Base-by-base conservation (phyloP, 2,113 vertebrate species). In the Rhineura floridana region DNA sequence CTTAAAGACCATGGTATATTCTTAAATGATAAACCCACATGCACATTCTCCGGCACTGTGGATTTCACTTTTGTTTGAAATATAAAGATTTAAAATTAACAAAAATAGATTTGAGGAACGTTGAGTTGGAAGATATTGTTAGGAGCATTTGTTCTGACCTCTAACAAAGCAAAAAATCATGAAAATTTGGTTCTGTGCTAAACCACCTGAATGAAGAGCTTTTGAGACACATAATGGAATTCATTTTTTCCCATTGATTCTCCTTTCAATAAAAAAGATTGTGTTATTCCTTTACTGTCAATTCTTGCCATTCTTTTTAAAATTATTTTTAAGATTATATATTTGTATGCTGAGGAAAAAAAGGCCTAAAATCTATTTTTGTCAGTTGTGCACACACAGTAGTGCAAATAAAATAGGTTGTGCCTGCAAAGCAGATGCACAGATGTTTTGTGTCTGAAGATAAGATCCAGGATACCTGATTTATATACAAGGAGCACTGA, bases 331-430 rank as follows among this genome's bases (percentile, higher is more conserved):
- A 83, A 48, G 11, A 46, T 83, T 48, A 83, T 15, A n/a, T 65
- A 1, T 87, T n/a, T 42, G 0, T 12, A 73, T 5, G 23, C 23
- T 84, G 78, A 87, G 70, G 59, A 0, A 1, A n/a, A 83, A 30
- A 50, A 72, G 44, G 30, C 19, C 15, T 11, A 46, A 39, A 84
- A 63, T n/a, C 67, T 44, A 21, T 0, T 0, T 15, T 2, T 0
- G 36, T n/a, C 84, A 55, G 48, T 72, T 39, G 73, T 55, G 0
- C 0, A 46, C 25, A 81, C 17, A 1, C 25, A 46, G 6, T 88
- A 69, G 83, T 2, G 6, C 6, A 85, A 19, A 1, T 0, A 2
- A 55, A 50, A 52, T 6, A 15, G 82, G 1, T 28, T 67, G 33
- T 86, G 25, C 1, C 67, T 81, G 7, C 23, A 28, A 33, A 55